Evolutionary conservation across 2,113 vertebrate species (phyloP).

Genomic region (Sander vitreus): DNA sequence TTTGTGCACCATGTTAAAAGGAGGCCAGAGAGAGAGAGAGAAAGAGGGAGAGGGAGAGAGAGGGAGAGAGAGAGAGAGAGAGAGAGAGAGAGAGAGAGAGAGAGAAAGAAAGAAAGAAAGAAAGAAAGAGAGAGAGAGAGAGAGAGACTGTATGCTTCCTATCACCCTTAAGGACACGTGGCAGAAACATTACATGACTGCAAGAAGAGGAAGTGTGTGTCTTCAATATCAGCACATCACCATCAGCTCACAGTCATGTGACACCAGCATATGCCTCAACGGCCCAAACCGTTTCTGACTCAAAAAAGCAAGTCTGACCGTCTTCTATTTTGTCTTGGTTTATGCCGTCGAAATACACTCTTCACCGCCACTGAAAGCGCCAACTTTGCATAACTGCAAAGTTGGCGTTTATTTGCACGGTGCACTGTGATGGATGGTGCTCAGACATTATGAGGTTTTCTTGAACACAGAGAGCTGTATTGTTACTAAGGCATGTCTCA

Average conservation of each 20-base stretch:
- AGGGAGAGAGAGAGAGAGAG: conserved; percentile 1
- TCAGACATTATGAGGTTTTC: conserved; percentile 2
- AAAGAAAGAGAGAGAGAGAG: background rate
- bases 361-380: conserved; percentile 7
- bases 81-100: background rate
- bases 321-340: conserved; percentile 51
- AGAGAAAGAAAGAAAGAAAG: conserved; percentile 11
- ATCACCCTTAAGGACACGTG: conserved; percentile 45
- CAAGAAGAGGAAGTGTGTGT: conserved; percentile 55
- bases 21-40: background rate
- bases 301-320: conserved; percentile 18
- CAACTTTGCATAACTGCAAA: conserved; percentile 21
- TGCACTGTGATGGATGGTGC: conserved; percentile 34
- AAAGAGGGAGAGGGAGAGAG: conserved; percentile 8
- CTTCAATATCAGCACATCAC: conserved; percentile 35
- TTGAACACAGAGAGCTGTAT: conserved; percentile 25
- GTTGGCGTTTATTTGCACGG: background rate
- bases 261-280: conserved; percentile 47
- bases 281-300: conserved; percentile 41
- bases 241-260: conserved; percentile 62
- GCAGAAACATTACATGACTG: conserved; percentile 31
- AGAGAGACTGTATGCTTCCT: conserved; percentile 24
- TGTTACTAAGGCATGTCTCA: conserved; percentile 37
- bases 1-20: no score
- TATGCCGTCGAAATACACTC: conserved; percentile 21